phyloP scores from a whole-genome alignment of 2,797 vertebrate genomes.

The Tokudaia muenninki region DNA sequence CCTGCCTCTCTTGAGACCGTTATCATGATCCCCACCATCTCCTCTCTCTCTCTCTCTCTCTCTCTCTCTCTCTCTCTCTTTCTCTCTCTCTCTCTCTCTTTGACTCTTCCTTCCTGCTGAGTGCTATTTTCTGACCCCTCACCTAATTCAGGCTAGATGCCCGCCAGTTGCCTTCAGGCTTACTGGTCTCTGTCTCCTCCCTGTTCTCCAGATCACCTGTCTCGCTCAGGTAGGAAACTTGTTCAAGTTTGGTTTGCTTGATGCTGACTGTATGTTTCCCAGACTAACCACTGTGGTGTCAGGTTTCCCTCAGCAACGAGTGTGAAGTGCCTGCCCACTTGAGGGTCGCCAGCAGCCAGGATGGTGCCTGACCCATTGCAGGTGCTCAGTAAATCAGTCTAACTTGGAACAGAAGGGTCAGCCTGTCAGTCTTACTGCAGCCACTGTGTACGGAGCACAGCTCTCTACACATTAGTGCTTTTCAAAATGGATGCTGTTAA shows the following conservation, averaged over 20 bases:
- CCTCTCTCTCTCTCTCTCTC: not conserved
- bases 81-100: rapidly evolving
- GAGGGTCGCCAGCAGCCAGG: not conserved
- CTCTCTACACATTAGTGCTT: rapidly evolving
- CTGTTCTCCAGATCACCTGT: rapidly evolving
- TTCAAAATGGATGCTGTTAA: not conserved
- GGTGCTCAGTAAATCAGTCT: not conserved
- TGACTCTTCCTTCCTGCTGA: rapidly evolving
- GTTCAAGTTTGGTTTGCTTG: not conserved
- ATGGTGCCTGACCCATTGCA: too few relatives aligned
- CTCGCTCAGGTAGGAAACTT: not conserved
- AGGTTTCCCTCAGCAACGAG: too few relatives aligned
- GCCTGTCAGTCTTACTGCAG: not conserved
- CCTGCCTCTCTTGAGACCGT: rapidly evolving
- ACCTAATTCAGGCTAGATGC: not conserved
- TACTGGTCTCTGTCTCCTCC: too few relatives aligned
- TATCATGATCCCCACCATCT: rapidly evolving
- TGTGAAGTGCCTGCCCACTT: not conserved
- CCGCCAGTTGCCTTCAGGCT: rapidly evolving
- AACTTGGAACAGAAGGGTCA: rapidly evolving
- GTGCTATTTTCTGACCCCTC: rapidly evolving
- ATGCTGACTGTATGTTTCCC: rapidly evolving
- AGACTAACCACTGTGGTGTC: rapidly evolving
- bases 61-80: not conserved
- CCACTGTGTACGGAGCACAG: not conserved